Evolutionary conservation across 1,140 invertebrate genomes (phyloP).

Genomic region (Tribolium madens): DNA sequence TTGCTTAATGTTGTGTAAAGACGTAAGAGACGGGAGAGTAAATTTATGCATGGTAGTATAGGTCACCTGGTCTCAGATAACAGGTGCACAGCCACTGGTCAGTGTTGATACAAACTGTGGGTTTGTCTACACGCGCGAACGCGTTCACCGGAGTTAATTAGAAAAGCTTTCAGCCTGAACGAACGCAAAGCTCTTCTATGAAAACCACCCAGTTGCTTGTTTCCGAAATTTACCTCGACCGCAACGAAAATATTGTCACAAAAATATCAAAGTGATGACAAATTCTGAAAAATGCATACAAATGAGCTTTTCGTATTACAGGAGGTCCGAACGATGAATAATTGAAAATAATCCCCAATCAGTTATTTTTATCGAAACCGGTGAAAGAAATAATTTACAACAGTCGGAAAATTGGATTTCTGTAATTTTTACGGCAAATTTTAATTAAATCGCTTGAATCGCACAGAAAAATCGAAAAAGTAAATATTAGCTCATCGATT

Average conservation of each 20-base stretch:
- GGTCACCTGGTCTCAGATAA: constrained; percentile 29
- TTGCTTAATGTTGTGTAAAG: constrained; percentile 37
- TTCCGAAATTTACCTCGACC: not conserved
- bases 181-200: constrained; percentile 22
- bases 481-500: not conserved
- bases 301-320: too few species aligned
- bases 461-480: not conserved
- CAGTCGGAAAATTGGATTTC: not conserved
- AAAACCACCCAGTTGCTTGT: constrained; percentile 27
- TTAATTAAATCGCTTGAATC: not conserved
- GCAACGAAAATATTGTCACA: not conserved
- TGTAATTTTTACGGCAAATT: not conserved
- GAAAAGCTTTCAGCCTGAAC: constrained; percentile 24
- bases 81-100: constrained; percentile 36
- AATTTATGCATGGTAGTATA: constrained; percentile 29
- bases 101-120: constrained; percentile 28
- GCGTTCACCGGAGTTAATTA: constrained; percentile 28
- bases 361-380: not conserved
- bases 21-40: constrained; percentile 10
- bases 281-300: too few species aligned
- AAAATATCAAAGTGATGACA: not conserved
- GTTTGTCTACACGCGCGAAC: constrained; percentile 32
- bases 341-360: not conserved
- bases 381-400: not conserved
- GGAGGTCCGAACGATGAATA: too few species aligned